phyloP scores from a whole-genome alignment of 2,113 vertebrate genomes.

The Mohoua ochrocephala region DNA sequence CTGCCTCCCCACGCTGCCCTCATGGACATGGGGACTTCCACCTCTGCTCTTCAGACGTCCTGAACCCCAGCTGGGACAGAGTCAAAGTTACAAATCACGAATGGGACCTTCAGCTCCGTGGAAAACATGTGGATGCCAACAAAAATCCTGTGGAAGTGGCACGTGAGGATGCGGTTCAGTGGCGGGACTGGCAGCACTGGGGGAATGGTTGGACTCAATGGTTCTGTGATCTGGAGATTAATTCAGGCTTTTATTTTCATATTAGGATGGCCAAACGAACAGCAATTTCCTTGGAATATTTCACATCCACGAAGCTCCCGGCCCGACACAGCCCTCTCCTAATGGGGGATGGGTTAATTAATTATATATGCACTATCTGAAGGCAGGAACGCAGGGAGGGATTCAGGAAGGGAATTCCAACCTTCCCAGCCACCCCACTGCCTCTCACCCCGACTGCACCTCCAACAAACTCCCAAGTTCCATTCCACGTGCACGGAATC shows the following conservation, averaged over 20 bases:
- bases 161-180: accelerated
- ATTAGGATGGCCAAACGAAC: neutral
- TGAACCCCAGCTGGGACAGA: neutral
- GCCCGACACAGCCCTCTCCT: neutral
- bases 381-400: neutral
- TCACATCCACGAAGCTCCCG: neutral
- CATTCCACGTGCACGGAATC: accelerated
- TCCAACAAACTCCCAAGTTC: neutral
- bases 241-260: neutral
- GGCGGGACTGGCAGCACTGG: neutral
- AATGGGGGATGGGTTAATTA: accelerated
- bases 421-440: neutral
- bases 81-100: accelerated
- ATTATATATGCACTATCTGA: accelerated
- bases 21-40: accelerated
- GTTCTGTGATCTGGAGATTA: accelerated
- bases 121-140: neutral
- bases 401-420: neutral
- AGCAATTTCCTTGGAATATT: neutral
- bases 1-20: neutral
- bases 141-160: neutral
- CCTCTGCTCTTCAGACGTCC: neutral
- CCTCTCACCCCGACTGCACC: neutral
- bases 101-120: neutral
- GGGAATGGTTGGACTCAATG: neutral